These are phyloP conservation scores for Silurus glanis DNA, from an alignment of 2,113 vertebrate genomes.

Conservation along the genomic window DNA sequence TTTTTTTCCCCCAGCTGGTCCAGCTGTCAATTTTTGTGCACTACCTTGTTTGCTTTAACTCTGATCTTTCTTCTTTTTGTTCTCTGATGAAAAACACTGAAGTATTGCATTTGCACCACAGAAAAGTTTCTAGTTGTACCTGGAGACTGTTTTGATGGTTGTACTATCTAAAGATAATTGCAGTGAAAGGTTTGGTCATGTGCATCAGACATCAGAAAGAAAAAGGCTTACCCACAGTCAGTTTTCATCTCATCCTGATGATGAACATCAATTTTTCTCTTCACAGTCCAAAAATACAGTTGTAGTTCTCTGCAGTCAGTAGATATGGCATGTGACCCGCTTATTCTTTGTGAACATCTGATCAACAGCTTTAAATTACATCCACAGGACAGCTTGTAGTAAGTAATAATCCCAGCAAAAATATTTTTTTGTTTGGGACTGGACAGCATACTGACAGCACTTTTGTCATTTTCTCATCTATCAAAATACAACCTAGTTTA, in stretches of 20 bases:
- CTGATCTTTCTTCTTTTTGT: conserved; percentile 22
- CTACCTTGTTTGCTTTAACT: background rate
- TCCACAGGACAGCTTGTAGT: background rate
- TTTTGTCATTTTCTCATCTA: no score
- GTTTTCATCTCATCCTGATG: conserved; percentile 5
- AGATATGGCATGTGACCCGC: background rate
- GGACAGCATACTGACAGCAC: background rate
- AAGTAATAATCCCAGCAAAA: background rate
- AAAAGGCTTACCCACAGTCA: background rate
- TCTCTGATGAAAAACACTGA: background rate
- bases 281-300: background rate
- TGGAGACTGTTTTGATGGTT: background rate
- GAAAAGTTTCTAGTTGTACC: background rate
- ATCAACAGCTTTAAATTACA: background rate
- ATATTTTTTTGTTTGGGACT: background rate
- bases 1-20: background rate
- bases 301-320: background rate
- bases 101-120: background rate
- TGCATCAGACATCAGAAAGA: conserved; percentile 22
- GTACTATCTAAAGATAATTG: background rate
- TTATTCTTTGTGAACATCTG: background rate
- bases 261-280: background rate
- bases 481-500: background rate
- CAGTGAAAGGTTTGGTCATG: background rate
- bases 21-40: conserved; percentile 4